Evolutionary conservation across 1,140 invertebrate species (phyloP).

Genomic region (Apolygus lucorum): DNA sequence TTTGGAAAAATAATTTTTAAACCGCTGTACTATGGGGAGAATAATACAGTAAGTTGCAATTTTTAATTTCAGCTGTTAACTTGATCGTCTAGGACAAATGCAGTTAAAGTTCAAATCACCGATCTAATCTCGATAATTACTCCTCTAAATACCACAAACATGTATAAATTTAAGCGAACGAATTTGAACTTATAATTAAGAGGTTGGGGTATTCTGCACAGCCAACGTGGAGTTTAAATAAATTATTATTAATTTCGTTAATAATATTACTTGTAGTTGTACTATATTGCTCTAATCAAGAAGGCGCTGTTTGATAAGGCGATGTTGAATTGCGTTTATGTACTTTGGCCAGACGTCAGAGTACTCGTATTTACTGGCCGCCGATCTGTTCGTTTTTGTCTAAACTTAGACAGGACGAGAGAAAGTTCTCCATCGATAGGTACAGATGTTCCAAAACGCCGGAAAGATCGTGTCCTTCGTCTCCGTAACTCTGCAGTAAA

Average conservation of each 20-base stretch:
- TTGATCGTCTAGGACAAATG: no score
- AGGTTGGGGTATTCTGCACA: constrained; percentile 16
- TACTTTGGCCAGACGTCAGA: background rate
- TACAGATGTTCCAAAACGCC: constrained; percentile 75
- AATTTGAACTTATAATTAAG: background rate
- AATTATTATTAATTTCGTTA: constrained; percentile 6
- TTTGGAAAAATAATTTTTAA: no score
- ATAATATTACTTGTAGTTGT: constrained; percentile 11
- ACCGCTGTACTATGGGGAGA: no score
- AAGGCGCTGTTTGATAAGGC: constrained; percentile 16
- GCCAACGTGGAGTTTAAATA: background rate
- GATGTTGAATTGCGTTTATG: constrained; percentile 5
- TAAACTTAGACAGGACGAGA: constrained; percentile 71
- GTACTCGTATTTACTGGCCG: constrained; percentile 12
- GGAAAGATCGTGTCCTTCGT: constrained; percentile 66
- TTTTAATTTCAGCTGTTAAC: no score
- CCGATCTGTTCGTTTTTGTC: constrained; percentile 49
- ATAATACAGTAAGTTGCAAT: no score
- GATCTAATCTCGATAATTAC: no score
- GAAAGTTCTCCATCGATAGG: constrained; percentile 75
- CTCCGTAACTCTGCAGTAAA: constrained; percentile 76
- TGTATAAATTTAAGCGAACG: background rate
- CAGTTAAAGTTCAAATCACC: no score
- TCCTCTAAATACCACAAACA: no score
- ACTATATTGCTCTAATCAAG: constrained; percentile 21